A percentile compares a stretch with the other conserved stretches of the same genome.
Conservation (phyloP, 2,888 invertebrate species). For the Mellilla xanthometata region DNA sequence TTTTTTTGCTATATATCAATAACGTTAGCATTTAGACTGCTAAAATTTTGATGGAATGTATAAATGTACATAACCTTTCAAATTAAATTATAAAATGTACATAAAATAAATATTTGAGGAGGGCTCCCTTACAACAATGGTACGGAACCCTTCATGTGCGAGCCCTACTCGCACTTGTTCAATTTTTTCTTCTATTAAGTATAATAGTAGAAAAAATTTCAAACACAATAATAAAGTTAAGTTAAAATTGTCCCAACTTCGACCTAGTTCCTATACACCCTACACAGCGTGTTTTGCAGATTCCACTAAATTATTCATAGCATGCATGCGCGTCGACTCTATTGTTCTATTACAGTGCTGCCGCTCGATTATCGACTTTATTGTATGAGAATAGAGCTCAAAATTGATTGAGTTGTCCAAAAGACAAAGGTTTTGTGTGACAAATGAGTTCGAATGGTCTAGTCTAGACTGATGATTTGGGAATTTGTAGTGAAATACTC, state of each 20-base stretch:
- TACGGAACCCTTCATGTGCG: no score
- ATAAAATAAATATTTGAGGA: no score
- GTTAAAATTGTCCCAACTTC: not conserved
- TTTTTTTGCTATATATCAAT: no score
- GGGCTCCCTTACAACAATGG: no score
- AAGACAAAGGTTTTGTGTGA: not conserved
- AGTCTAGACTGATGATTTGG: not conserved
- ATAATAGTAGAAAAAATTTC: no score
- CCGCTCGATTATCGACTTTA: constrained; percentile 24
- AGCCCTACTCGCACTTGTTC: no score
- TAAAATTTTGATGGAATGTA: no score
- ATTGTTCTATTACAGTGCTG: constrained; percentile 10
- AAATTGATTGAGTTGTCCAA: constrained; percentile 1
- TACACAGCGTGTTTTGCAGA: constrained; percentile 14
- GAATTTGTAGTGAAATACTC: not conserved
- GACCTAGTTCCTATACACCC: not conserved
- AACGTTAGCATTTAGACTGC: no score
- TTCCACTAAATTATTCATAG: constrained; percentile 26
- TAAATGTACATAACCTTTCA: no score
- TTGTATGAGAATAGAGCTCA: constrained; percentile 1
- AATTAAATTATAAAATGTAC: no score
- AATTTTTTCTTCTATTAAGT: no score
- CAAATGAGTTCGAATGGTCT: constrained; percentile 4
- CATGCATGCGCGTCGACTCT: constrained; percentile 12
- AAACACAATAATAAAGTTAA: no score